These are phyloP conservation scores for Brachyistius frenatus DNA, from an alignment of 2,113 vertebrate species.

Conservation along the genomic window DNA sequence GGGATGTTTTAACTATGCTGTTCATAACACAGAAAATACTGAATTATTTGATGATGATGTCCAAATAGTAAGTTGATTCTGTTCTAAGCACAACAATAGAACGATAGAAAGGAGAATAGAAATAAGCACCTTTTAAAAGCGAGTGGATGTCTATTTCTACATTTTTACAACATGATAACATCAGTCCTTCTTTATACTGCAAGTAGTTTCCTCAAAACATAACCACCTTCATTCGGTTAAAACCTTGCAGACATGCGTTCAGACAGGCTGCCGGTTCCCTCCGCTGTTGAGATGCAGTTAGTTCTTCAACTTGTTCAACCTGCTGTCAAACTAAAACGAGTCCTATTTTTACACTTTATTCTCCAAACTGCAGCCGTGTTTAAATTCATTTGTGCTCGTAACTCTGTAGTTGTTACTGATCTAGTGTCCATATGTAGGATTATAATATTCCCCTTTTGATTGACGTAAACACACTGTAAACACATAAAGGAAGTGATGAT, in stretches of 20 bases:
- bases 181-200: slow-evolving; percentile 22
- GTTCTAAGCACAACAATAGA: neutral
- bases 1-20: neutral
- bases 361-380: neutral
- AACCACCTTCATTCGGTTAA: slow-evolving; percentile 46
- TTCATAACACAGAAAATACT: neutral
- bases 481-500: too few species aligned
- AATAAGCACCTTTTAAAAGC: neutral
- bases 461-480: too few species aligned
- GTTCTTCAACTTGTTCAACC: neutral
- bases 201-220: slow-evolving; percentile 46
- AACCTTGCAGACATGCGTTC: slow-evolving; percentile 20
- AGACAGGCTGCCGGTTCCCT: slow-evolving; percentile 26
- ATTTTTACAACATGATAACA: neutral
- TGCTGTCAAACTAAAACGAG: slow-evolving; percentile 17
- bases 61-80: too few species aligned
- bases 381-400: neutral
- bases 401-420: neutral
- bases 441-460: neutral
- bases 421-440: neutral
- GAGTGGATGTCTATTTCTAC: too few species aligned
- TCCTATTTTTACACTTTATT: neutral
- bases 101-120: too few species aligned
- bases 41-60: too few species aligned
- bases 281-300: slow-evolving; percentile 23